Percentiles rank a stretch among this genome's conserved stretches.
These are phyloP conservation scores for Macropodus opercularis DNA, from an alignment of 2,797 vertebrate species.

Conservation along the genomic window DNA sequence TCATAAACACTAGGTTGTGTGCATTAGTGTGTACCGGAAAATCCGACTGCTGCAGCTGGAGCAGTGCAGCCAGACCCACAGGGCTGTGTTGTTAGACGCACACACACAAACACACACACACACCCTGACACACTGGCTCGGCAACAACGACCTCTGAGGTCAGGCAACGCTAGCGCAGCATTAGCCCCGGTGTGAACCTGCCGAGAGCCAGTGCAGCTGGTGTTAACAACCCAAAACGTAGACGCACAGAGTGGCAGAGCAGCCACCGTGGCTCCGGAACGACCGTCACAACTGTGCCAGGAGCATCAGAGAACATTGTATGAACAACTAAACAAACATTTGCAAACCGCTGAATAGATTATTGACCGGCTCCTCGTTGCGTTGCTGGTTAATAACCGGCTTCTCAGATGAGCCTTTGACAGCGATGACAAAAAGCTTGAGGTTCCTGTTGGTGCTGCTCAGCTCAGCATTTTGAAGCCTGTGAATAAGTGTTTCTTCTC, in stretches of 20 bases:
- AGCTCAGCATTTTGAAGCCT: conserved; percentile 20
- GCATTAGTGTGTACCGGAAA: conserved; percentile 29
- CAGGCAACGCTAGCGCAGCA: conserved; percentile 67
- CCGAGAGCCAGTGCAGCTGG: conserved; percentile 76
- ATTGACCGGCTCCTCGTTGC: conserved; percentile 34
- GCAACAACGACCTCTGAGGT: conserved; percentile 75
- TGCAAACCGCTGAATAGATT: conserved; percentile 46
- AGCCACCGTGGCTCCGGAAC: conserved; percentile 52
- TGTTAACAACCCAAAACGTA: conserved; percentile 75
- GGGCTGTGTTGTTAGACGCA: conserved; percentile 74
- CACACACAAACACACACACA: conserved; percentile 38
- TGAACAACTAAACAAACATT: conserved; percentile 52
- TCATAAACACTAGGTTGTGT: conserved; percentile 29
- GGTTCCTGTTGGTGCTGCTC: neutral
- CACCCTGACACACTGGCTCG: conserved; percentile 45
- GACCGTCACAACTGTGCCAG: conserved; percentile 37
- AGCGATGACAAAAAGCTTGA: conserved; percentile 21
- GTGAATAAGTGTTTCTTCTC: conserved; percentile 22
- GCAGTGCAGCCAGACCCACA: conserved; percentile 63
- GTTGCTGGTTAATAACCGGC: conserved; percentile 43
- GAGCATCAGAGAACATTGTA: conserved; percentile 40
- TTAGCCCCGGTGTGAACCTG: conserved; percentile 76
- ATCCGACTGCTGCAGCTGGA: conserved; percentile 65
- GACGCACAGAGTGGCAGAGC: conserved; percentile 51
- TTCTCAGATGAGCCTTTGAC: conserved; percentile 29